A percentile compares a stretch with the other conserved stretches of the same genome.
Conservation (phyloP, 2,797 vertebrate species). For the Protosalanx chinensis region DNA sequence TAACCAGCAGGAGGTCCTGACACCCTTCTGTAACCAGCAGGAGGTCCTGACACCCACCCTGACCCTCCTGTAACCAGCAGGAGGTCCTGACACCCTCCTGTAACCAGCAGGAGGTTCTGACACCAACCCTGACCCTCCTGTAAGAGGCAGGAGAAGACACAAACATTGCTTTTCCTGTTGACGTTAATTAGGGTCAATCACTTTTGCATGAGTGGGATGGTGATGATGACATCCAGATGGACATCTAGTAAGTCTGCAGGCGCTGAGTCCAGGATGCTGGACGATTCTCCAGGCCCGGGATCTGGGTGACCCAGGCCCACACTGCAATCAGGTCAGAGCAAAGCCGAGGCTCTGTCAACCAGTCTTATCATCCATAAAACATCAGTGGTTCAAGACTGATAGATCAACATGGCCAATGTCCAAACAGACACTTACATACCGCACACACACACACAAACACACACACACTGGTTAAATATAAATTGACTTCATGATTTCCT, state of each 20-base stretch:
- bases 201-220: background rate
- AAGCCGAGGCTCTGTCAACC: slow-evolving; percentile 60
- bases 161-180: slow-evolving; percentile 22
- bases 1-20: too few relatives aligned
- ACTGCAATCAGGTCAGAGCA: slow-evolving; percentile 67
- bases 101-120: slow-evolving; percentile 28
- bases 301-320: slow-evolving; percentile 67
- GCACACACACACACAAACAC: slow-evolving; percentile 34
- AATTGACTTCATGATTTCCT: slow-evolving; percentile 55
- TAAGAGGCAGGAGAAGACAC: background rate
- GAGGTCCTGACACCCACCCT: too few relatives aligned
- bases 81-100: too few relatives aligned
- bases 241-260: slow-evolving; percentile 44
- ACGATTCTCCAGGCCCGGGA: slow-evolving; percentile 55
- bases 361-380: slow-evolving; percentile 67
- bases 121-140: background rate
- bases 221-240: slow-evolving; percentile 22
- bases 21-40: too few relatives aligned
- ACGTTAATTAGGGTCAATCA: slow-evolving; percentile 4
- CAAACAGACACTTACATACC: slow-evolving; percentile 37
- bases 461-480: slow-evolving; percentile 21
- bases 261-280: slow-evolving; percentile 34
- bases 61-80: too few relatives aligned
- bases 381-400: slow-evolving; percentile 28
- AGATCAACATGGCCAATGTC: background rate